These are phyloP conservation scores for Micoletzkya japonica DNA, from an alignment of 2,888 invertebrate genomes.

Conservation along the genomic window DNA sequence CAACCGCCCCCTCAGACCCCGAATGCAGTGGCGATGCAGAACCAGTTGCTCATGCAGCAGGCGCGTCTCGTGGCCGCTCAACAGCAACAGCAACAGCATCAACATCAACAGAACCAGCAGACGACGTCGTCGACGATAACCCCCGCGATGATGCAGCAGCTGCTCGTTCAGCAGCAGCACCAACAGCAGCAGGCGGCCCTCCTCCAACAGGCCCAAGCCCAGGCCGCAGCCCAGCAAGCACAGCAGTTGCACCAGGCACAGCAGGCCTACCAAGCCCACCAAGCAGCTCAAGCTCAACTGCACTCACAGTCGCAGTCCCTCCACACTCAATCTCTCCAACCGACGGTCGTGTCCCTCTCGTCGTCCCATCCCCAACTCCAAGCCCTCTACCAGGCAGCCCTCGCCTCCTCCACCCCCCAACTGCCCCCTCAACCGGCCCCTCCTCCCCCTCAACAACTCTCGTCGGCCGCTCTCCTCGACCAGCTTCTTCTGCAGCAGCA, in stretches of 20 bases:
- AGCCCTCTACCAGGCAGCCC: no score
- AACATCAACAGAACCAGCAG: neutral
- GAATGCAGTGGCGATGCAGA: no score
- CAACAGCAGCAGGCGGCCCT: constrained; percentile 1
- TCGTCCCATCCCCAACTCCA: neutral
- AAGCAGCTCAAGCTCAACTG: neutral
- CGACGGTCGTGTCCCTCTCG: no score
- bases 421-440: neutral
- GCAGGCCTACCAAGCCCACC: neutral
- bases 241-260: neutral
- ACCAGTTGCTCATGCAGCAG: no score
- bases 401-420: neutral
- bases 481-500: neutral
- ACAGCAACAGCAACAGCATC: neutral
- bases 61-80: no score
- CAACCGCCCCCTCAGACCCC: no score
- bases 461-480: neutral
- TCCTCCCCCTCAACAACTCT: neutral
- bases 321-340: no score
- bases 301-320: neutral
- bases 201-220: no score
- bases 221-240: neutral
- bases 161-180: neutral
- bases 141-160: neutral
- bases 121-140: neutral